Conservation (phyloP, 2,888 invertebrate genomes). For the Oligia strigilis region DNA sequence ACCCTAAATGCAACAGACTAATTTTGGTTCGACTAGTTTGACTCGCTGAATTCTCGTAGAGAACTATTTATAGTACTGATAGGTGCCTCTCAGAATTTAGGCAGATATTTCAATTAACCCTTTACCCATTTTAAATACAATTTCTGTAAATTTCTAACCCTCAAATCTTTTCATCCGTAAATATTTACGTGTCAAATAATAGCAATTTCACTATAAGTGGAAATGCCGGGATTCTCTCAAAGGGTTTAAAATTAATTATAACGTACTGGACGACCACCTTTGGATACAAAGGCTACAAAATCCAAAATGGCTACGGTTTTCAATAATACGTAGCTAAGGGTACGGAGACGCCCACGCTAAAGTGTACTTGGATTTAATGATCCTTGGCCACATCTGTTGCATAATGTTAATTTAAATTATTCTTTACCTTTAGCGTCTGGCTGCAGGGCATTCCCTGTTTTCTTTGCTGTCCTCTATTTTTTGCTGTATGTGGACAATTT, state of each 20-base stretch:
- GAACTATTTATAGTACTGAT: neutral
- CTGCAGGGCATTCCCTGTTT: neutral
- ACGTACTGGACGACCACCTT: constrained; percentile 50
- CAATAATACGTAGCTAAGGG: constrained; percentile 67
- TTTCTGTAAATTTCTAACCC: constrained; percentile 35
- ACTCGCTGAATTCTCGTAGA: neutral
- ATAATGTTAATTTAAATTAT: neutral
- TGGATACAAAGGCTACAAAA: constrained; percentile 65
- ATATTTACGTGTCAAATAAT: constrained; percentile 55
- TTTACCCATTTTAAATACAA: constrained; percentile 38
- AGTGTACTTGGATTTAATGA: constrained; percentile 69
- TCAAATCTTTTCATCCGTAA: constrained; percentile 38
- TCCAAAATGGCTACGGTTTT: constrained; percentile 76
- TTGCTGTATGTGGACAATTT: neutral
- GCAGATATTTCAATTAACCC: constrained; percentile 37
- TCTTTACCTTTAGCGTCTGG: neutral
- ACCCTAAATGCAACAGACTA: neutral
- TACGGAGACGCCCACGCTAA: constrained; percentile 68
- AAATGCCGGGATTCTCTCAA: constrained; percentile 48
- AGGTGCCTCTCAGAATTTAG: neutral
- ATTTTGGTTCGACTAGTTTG: neutral
- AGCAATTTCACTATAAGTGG: constrained; percentile 37
- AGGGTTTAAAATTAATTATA: constrained; percentile 65
- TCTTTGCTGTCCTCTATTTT: neutral
- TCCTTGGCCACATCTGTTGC: constrained; percentile 26